Conservation (phyloP, 2,888 invertebrate genomes). For the Rhodophaea formosa region DNA sequence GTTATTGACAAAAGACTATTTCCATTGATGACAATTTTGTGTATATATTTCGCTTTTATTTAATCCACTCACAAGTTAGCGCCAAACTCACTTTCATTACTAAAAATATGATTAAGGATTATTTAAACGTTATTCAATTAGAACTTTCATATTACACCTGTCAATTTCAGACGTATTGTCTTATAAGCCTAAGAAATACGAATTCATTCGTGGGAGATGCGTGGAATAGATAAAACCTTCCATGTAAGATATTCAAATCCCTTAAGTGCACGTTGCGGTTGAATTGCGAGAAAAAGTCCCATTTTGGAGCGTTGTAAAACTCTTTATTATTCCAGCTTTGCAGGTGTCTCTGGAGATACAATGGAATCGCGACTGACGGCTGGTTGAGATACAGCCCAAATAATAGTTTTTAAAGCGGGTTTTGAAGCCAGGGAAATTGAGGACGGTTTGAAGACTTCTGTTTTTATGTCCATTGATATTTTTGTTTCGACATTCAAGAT, state of each 20-base stretch:
- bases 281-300: conserved; percentile 78
- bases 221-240: conserved; percentile 71
- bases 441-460: neutral
- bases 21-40: too few species aligned
- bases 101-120: too few species aligned
- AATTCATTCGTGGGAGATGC: conserved; percentile 61
- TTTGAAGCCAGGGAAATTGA: neutral
- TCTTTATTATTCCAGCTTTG: conserved; percentile 77
- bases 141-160: neutral
- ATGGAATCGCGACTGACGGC: conserved; percentile 55
- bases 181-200: conserved; percentile 56
- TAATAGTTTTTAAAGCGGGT: conserved; percentile 43
- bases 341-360: conserved; percentile 75
- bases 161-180: conserved; percentile 46
- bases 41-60: too few species aligned
- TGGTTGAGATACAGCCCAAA: conserved; percentile 41
- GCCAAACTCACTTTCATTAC: too few species aligned
- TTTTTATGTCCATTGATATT: neutral
- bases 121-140: too few species aligned
- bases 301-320: conserved; percentile 77
- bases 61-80: too few species aligned
- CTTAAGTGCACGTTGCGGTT: conserved; percentile 80
- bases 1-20: too few species aligned
- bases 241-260: conserved; percentile 80
- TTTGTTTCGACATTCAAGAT: too few species aligned